Evolutionary conservation across 2,113 vertebrate species (phyloP), one percentile per base, ranked within the genome.

Genomic region (Nothobranchius furzeri): DNA sequence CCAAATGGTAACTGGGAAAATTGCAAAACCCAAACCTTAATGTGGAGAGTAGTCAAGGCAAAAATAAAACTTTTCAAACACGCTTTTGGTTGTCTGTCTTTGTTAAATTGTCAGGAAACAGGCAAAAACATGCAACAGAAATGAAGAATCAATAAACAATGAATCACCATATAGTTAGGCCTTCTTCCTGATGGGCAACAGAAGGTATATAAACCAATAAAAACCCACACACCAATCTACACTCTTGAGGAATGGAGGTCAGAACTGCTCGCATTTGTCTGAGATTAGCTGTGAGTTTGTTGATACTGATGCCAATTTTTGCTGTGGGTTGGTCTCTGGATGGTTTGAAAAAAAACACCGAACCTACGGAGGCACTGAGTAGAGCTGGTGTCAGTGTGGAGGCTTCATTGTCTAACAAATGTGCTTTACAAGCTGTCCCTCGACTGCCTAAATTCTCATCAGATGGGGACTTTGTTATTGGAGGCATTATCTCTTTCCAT

Each of bases 381-480:
- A 43, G 2, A 43, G 6, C 9, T 48, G 40, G 8, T 12, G 14
- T 50, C 37, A 51, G 52, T 9, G 9, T 12, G 48, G 68, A 45
- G 25, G 37, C 30, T 45, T 35, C 64, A 68, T 77, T 75, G 50
- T 36, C 59, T 10, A 75, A 20, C 20, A 20, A 13, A 53, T 92
- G 90, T 64, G 76, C 46, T 17, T 64, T 90, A 13, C 86, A 76
- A 70, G 82, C 77, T 55, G 51, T 48, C 0, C 11, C 79, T 53
- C 64, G 57, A 17, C 54, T 20, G 6, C 81, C 89, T 68, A 84
- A 58, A 2, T 85, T 90, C 36, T 82, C 78, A n/a, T 45, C 80
- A 68, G 82, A 87, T 10, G 90, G 90, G 43, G 90, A 91, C 60
- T 91, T 87, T 20, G 1, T 90, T 15, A 76, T 53, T 12, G 51